Conservation (phyloP, 2,888 invertebrate species). For the Herminia tarsipennalis region DNA sequence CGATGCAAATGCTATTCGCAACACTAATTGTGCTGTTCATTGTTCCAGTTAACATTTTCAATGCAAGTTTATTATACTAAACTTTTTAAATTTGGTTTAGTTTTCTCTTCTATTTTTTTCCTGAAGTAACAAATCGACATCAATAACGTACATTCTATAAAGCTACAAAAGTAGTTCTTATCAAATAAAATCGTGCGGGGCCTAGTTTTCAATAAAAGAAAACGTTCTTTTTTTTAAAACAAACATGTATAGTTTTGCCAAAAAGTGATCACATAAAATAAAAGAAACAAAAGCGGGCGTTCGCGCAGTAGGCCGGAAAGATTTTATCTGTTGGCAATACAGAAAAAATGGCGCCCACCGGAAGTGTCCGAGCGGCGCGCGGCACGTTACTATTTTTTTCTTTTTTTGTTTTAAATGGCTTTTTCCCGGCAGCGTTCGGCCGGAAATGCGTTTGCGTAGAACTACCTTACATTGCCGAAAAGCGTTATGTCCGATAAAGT, state of each 20-base stretch:
- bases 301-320: slow-evolving; percentile 84
- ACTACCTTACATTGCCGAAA: slow-evolving; percentile 71
- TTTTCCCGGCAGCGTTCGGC: slow-evolving; percentile 84
- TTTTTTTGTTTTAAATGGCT: slow-evolving; percentile 85
- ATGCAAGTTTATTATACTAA: slow-evolving; percentile 39
- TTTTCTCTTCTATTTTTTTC: slow-evolving; percentile 13
- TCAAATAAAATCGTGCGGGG: neutral
- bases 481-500: slow-evolving; percentile 64
- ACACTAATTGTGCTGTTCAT: slow-evolving; percentile 78
- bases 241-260: slow-evolving; percentile 67
- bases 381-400: slow-evolving; percentile 83
- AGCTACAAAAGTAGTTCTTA: too few species aligned
- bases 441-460: slow-evolving; percentile 86
- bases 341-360: slow-evolving; percentile 86
- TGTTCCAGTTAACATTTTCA: slow-evolving; percentile 60
- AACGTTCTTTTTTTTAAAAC: slow-evolving; percentile 36
- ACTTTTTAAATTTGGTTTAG: slow-evolving; percentile 22
- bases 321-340: slow-evolving; percentile 86
- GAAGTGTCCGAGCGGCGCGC: slow-evolving; percentile 85
- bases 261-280: slow-evolving; percentile 74
- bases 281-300: slow-evolving; percentile 77
- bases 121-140: too few species aligned
- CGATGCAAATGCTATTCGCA: slow-evolving; percentile 76
- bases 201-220: slow-evolving; percentile 22
- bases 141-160: too few species aligned